Evolutionary conservation across 2,113 vertebrate genomes (phyloP), one percentile per base, ranked within the genome.

Genomic region (Hiodon alosoides): DNA sequence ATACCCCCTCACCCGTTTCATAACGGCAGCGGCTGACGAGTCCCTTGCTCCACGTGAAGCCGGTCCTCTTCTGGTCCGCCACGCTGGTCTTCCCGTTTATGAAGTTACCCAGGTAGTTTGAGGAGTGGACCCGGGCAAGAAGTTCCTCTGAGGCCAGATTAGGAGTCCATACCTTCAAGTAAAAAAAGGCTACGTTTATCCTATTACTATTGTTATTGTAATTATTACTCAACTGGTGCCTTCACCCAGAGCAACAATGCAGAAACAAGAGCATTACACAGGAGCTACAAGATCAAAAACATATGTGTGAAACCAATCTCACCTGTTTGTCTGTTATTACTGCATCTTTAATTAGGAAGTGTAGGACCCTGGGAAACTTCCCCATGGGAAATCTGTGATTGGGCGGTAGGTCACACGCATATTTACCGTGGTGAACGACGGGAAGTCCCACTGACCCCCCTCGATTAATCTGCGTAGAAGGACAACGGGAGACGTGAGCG

Each of bases 1-100:
- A 7, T 64, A 16, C 11, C 8, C 31, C 7, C 16, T 16, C 52
- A 85, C 87, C 85, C 0, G 85, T 85, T 78, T 89, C 85, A 76
- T 86, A 90, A 76, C 80, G 77, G 66, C 85, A 89, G 71, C 85
- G 83, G 1, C 73, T 79, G 66, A 86, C 87, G 5, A 89, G n/a
- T 62, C 82, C 86, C 74, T 85, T 60, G 31, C 84, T 90, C 88
- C 87, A 88, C 64, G 79, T 72, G 69, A 89, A 86, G 2, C 85
- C 87, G 0, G 85, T 87, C 59, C 76, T 81, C 54, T 73, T 83
- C 64, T 86, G 85, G n/a, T 85, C 85, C 4, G 78, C 78, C 76
- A 83, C 81, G 4, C 59, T 77, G 51, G 70, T 68, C 52, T 74
- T 84, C 14, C 85, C 87, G 7, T 76, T 78, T 9, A 86, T 79